phyloP scores from a whole-genome alignment of 1,140 invertebrate genomes.

The Aphelenchoides avenae region DNA sequence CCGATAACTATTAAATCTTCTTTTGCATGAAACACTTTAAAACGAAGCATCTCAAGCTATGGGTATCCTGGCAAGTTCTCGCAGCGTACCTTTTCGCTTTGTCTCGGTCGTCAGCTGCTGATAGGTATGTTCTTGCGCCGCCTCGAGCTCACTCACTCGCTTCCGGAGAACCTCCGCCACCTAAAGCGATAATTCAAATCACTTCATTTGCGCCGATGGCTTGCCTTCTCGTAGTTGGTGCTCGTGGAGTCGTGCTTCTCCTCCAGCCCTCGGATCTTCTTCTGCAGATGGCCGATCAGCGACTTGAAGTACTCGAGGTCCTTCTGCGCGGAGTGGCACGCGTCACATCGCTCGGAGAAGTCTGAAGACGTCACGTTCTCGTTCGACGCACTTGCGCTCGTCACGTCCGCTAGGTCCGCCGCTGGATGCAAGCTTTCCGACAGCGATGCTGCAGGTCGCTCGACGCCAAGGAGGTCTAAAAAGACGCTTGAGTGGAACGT shows the following conservation, averaged over 20 bases:
- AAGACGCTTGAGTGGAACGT: no score
- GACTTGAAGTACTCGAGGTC: conserved; percentile 41
- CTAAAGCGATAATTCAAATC: conserved; percentile 17
- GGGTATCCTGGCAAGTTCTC: neutral
- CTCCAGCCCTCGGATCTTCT: conserved; percentile 33
- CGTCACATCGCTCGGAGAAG: conserved; percentile 21
- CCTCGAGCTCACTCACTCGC: conserved; percentile 41
- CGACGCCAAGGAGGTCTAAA: neutral
- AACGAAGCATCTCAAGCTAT: neutral
- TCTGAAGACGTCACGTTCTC: neutral
- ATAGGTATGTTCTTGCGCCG: conserved; percentile 33
- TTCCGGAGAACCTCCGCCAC: conserved; percentile 27
- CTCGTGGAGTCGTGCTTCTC: conserved; percentile 29
- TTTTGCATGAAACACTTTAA: no score
- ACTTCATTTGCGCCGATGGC: neutral
- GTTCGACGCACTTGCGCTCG: no score
- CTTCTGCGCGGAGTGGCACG: conserved; percentile 21
- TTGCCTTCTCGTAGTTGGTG: conserved; percentile 36
- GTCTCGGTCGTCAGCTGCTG: conserved; percentile 29
- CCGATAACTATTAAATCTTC: no score
- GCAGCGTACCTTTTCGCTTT: conserved; percentile 29
- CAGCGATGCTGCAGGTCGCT: conserved; percentile 10
- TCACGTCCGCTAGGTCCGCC: no score
- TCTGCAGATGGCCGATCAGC: conserved; percentile 34
- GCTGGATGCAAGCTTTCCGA: no score